Conservation (phyloP, 2,888 invertebrate genomes). For the Macrosiphum euphorbiae region DNA sequence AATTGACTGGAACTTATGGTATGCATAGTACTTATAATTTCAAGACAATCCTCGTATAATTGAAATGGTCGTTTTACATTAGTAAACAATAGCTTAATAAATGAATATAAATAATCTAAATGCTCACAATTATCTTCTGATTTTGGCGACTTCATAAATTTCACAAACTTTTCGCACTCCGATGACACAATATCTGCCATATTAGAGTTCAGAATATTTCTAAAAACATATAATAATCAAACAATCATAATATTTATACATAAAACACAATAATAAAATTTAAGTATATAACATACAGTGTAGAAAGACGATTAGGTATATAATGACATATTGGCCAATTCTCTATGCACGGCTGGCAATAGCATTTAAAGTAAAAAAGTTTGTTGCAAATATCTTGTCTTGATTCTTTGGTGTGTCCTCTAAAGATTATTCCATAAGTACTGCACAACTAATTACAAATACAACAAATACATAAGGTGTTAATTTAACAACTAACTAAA, state of each 20-base stretch:
- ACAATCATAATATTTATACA: background rate
- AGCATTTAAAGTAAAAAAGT: background rate
- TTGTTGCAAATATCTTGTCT: too few relatives aligned
- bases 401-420: background rate
- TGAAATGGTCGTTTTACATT: constrained; percentile 31
- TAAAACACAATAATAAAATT: background rate
- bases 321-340: background rate
- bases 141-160: background rate
- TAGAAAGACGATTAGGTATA: background rate
- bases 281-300: background rate
- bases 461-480: background rate
- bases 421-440: constrained; percentile 2
- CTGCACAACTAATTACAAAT: background rate
- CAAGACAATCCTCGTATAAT: constrained; percentile 27
- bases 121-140: background rate
- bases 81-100: background rate
- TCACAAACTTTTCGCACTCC: constrained; percentile 3
- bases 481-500: background rate
- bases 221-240: background rate
- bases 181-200: background rate
- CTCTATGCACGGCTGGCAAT: background rate
- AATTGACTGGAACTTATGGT: background rate
- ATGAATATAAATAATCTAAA: constrained; percentile 18
- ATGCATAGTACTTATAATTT: background rate
- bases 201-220: background rate